A percentile compares a stretch with the other conserved stretches of the same genome.
phyloP scores from a whole-genome alignment of 2,113 vertebrate genomes.

The Nothocercus nigrocapillus region DNA sequence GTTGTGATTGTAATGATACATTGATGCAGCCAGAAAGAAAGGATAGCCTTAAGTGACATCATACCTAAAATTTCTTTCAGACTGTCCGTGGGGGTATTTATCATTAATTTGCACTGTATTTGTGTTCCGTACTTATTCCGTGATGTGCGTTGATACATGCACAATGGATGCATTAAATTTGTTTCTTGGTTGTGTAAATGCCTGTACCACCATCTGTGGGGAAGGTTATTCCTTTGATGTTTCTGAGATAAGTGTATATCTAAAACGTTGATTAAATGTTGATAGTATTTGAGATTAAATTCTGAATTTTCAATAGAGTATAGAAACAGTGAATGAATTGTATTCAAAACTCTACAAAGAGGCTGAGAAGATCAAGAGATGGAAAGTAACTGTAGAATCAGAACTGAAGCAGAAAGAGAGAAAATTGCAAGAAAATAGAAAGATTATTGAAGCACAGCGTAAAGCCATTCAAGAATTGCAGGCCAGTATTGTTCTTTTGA shows the following conservation, averaged over 20 bases:
- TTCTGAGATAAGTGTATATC: background rate
- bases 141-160: background rate
- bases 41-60: background rate
- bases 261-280: background rate
- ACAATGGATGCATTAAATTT: background rate
- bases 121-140: background rate
- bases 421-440: constrained; percentile 87
- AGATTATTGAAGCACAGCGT: constrained; percentile 88
- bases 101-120: background rate
- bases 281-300: constrained; percentile 13
- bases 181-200: background rate
- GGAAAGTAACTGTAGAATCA: constrained; percentile 86
- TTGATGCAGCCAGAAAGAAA: background rate
- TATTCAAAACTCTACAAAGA: constrained; percentile 92
- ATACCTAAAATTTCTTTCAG: background rate
- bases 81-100: background rate
- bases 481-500: constrained; percentile 74
- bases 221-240: background rate
- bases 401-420: constrained; percentile 87
- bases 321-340: constrained; percentile 79
- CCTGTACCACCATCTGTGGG: background rate
- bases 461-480: constrained; percentile 94
- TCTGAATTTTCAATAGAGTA: constrained; percentile 75
- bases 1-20: background rate
- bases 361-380: constrained; percentile 90